Evolutionary conservation across 2,888 invertebrate species (phyloP).

Genomic region (Pediacus dermestoides): DNA sequence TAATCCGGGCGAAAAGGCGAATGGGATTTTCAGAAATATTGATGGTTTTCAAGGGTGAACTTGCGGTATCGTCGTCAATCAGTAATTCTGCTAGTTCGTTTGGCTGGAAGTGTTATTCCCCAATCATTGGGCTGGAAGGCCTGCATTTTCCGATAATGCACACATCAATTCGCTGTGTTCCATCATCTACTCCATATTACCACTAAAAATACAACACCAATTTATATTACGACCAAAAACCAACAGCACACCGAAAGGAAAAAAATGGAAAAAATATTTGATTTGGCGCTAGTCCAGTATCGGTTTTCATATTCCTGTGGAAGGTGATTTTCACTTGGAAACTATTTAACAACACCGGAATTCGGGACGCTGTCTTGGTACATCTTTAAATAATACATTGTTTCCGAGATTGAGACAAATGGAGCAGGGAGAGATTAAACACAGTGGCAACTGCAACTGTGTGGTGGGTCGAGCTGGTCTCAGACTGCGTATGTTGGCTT

Average conservation of each 20-base stretch:
- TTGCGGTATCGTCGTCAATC: constrained; percentile 38
- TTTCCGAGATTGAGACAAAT: constrained; percentile 51
- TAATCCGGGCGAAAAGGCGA: neutral
- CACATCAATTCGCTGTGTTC: constrained; percentile 36
- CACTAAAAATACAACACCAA: constrained; percentile 5
- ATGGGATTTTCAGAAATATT: constrained; percentile 1
- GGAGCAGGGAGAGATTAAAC: constrained; percentile 48
- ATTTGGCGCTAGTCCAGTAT: no score
- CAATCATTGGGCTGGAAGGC: constrained; percentile 43
- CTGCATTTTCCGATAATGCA: constrained; percentile 45
- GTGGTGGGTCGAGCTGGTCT: constrained; percentile 32
- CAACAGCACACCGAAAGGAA: no score
- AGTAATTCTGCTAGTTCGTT: constrained; percentile 39
- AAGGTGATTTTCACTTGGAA: no score
- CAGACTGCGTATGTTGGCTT: no score
- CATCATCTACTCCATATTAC: constrained; percentile 17
- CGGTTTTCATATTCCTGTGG: no score
- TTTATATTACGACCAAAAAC: no score
- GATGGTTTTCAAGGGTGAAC: constrained; percentile 16
- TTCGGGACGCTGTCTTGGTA: no score
- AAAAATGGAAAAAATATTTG: no score
- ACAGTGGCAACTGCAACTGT: constrained; percentile 31
- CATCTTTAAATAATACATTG: constrained; percentile 51
- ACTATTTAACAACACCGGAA: no score
- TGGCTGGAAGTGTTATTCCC: constrained; percentile 35